phyloP scores from a whole-genome alignment of 2,888 invertebrate species.

The Cheilosia grossa region DNA sequence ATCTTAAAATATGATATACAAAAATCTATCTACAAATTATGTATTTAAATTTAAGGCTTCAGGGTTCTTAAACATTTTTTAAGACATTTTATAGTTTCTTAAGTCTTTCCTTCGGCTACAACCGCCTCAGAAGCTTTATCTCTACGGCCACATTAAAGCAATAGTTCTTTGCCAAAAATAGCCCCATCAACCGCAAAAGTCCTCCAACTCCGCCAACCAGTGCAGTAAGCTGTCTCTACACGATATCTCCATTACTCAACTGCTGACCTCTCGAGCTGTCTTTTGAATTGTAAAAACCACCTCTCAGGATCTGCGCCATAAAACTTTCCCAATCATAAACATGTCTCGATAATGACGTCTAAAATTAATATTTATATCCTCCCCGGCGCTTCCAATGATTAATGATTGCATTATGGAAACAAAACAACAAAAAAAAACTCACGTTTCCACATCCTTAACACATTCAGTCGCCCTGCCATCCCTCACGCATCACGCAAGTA shows the following conservation, averaged over 20 bases:
- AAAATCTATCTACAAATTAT: too few relatives aligned
- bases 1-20: too few relatives aligned
- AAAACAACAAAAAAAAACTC: constrained; percentile 32
- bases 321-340: constrained; percentile 25
- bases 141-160: too few relatives aligned
- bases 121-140: too few relatives aligned
- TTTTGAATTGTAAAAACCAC: constrained; percentile 1
- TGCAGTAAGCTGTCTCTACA: background rate
- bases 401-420: constrained; percentile 40
- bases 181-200: too few relatives aligned
- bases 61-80: too few relatives aligned
- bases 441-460: constrained; percentile 62
- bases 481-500: background rate
- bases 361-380: constrained; percentile 50
- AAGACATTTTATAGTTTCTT: too few relatives aligned
- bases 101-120: too few relatives aligned
- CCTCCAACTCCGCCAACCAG: too few relatives aligned
- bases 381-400: constrained; percentile 60
- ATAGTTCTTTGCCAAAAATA: too few relatives aligned
- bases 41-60: too few relatives aligned
- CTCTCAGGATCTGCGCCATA: background rate
- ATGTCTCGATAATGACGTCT: constrained; percentile 41
- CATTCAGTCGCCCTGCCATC: constrained; percentile 39
- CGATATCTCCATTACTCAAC: constrained; percentile 19
- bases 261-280: background rate